Evolutionary conservation across 2,888 invertebrate genomes (phyloP), one percentile per base, ranked within the genome.

Genomic region (Laspeyria flexula): DNA sequence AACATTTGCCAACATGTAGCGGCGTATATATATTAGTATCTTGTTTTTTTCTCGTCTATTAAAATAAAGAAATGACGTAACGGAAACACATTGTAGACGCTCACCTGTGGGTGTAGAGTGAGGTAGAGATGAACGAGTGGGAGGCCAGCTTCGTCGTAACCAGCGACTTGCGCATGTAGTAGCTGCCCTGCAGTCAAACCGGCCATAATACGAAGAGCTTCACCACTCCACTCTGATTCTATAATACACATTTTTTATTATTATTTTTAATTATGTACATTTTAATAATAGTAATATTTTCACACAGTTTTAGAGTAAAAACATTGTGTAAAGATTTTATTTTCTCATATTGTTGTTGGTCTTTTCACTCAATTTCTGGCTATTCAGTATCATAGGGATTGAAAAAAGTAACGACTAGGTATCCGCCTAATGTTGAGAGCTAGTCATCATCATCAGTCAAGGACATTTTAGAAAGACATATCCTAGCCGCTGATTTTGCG

Each of bases 91-190:
- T 27, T 18, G 7, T 9, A 16, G 5, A 18, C 4, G 37, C 10
- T 90, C 86, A 96, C 96, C 94, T 96, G 95, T 60, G 94, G 95
- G 79, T 94, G 94, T 86, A 94, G 90, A 66, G 94, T 95, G 86
- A 95, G 95, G 93, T 96, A 98, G 78, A 97, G 95, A 90, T 95
- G 95, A 74, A 97, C 95, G 86, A 96, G 95, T 64, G 97, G 97
- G 77, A 96, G 92, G 61, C 96, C 96, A 54, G 95, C 94, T 73
- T 96, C 95, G 68, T 96, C 95, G 82, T 97, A 97, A 71, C 96
- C 96, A 65, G 96, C 96, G 57, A 98, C 95, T 91, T 98, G 97
- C 51, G 98, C 98, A 90, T 97, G 97, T 75, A 97, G 93, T 75
- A 98, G 93, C 82, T 96, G 95, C 53, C 96, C 96, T 76, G 95